Evolutionary conservation across 2,888 invertebrate species (phyloP), one percentile per base, ranked within the genome.

Genomic region (Harpalus rubripes): DNA sequence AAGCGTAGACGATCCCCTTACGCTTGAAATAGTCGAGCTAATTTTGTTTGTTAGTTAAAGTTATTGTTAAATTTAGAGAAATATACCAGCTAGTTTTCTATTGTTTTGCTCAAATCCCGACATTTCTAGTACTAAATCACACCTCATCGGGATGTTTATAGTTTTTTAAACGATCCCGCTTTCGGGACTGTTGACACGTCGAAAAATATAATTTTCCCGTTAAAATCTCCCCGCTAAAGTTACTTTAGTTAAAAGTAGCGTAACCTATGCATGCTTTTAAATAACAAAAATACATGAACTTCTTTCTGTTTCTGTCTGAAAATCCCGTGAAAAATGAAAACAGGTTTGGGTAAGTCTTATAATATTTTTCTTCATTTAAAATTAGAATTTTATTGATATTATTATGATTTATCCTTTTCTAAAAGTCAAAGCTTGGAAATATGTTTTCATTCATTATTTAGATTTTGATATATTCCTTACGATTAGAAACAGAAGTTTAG

Each of bases 301-400:
- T 52, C 44, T 52, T 52, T 52, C 44, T 52, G 44, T 52, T 52
- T 52, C 44, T 52, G 10, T 52, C 44, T 52, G 44, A 52, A 52
- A 52, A 12, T 52, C 44, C 12, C 44, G 44, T 52, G 44, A 52
- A 52, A 44, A 52, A 52, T 52, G 10, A 52, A 52, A 52, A 52
- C 44, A 52, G 12, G 44, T 52, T 12, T 52, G 44, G 44, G 44
- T 52, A 52, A 52, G 44, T 52, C 12, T 52, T 52, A 52, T 52
- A 52, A 8, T 52, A 52, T 52, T 52, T 52, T 52, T 12, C 44
- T 32, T 4, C 44, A 8, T 52, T 52, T 52, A 52, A 52, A 52
- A 52, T 32, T 52, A 52, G 44, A 52, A 12, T 52, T 52, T 52
- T 52, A 52, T 52, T 52, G 10, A 52, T 32, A 32, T 32, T 32